A percentile compares a stretch with the other conserved stretches of the same genome.
Evolutionary conservation across 2,113 vertebrate genomes (phyloP).

Genomic region (Accipiter virgatus): DNA sequence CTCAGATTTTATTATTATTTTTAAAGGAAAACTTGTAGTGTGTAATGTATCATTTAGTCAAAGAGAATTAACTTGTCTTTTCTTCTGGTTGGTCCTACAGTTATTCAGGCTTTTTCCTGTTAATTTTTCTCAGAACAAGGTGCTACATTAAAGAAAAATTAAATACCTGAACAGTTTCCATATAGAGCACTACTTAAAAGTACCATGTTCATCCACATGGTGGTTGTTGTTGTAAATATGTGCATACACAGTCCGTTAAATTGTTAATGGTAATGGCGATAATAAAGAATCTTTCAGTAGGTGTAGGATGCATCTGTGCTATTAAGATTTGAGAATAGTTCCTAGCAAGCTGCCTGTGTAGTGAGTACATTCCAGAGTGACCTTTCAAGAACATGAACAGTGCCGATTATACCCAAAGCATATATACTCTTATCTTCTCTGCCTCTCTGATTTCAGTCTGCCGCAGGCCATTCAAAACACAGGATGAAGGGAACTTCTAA

Average conservation of each 20-base stretch:
- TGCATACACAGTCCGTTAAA: neutral
- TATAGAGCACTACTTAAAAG: neutral
- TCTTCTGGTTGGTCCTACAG: neutral
- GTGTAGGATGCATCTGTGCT: neutral
- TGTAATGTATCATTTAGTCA: neutral
- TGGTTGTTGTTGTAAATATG: neutral
- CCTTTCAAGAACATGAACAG: neutral
- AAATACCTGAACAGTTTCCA: neutral
- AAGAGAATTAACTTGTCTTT: neutral
- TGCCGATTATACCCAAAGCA: neutral
- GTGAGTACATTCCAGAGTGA: neutral
- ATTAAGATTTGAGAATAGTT: neutral
- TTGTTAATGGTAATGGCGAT: rapidly evolving
- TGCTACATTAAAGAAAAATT: neutral
- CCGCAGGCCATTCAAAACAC: neutral
- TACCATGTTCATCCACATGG: neutral
- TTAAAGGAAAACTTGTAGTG: neutral
- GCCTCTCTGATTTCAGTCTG: neutral
- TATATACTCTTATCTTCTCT: neutral
- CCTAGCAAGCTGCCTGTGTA: neutral
- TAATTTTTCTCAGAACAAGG: neutral
- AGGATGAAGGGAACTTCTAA: neutral
- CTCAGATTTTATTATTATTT: neutral
- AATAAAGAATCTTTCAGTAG: neutral
- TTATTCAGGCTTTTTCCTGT: neutral